A percentile compares a stretch with the other conserved stretches of the same genome.
phyloP scores from a whole-genome alignment of 37 sponge, comb jelly and placozoan species.

The Haliclona indistincta region DNA sequence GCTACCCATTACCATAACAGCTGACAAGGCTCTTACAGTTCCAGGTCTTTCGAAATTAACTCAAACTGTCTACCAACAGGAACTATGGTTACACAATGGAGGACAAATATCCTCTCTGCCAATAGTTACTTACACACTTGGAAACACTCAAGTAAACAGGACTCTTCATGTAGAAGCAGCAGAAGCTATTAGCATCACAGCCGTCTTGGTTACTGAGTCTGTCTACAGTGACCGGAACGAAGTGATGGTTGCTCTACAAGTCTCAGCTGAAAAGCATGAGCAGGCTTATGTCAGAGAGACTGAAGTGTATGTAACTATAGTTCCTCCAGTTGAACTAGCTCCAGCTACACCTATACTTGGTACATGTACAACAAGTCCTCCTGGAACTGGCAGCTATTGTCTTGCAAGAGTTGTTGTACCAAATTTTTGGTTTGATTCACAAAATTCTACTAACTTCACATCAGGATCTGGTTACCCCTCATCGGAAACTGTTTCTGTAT shows the following conservation, averaged over 20 bases:
- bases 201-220: slow-evolving; percentile 13
- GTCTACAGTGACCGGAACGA: slow-evolving; percentile 48
- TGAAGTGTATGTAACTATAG: slow-evolving; percentile 26
- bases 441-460: background rate
- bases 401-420: slow-evolving; percentile 26
- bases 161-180: slow-evolving; percentile 18
- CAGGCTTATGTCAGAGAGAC: slow-evolving; percentile 30
- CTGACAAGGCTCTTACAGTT: slow-evolving; percentile 39
- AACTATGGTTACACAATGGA: slow-evolving; percentile 58
- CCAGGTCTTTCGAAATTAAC: slow-evolving; percentile 43
- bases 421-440: slow-evolving; percentile 24
- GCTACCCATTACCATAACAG: slow-evolving; percentile 53
- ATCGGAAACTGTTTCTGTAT: background rate
- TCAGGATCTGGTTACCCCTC: background rate
- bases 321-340: background rate
- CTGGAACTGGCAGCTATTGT: slow-evolving; percentile 28
- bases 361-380: slow-evolving; percentile 30
- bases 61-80: slow-evolving; percentile 45
- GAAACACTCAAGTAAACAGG: slow-evolving; percentile 9
- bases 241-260: slow-evolving; percentile 57
- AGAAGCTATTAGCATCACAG: slow-evolving; percentile 14
- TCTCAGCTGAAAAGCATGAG: slow-evolving; percentile 20
- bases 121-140: slow-evolving; percentile 35
- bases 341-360: background rate
- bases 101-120: background rate